Evolutionary conservation across 2,797 vertebrate species (phyloP), one percentile per base, ranked within the genome.

Genomic region (Schizopygopsis malacanthus): DNA sequence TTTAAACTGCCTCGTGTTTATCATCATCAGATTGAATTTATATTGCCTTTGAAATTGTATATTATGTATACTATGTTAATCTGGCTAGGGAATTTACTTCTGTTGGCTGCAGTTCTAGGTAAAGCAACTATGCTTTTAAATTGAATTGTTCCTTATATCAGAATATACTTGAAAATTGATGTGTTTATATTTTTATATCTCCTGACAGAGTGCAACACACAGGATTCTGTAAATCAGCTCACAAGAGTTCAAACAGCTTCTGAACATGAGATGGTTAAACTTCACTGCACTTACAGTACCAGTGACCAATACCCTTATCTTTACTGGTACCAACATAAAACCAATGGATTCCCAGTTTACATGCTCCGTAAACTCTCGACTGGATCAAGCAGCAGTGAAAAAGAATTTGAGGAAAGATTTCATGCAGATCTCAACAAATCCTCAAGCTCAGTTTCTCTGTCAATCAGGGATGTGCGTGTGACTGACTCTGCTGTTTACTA

Each of bases 331-430:
- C n/a, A 61, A 25, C 59, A 61, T 22, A 56, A 67, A 67, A 15
- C 63, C 15, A 67, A 28, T 13, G 15, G 33, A 70, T 18, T 33
- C 0, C 16, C 33, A 39, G 39, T 71, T 71, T 71, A 41, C 18
- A 41, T 61, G 59, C 59, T 61, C 59, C 20, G 0, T 10, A 59
- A n/a, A 59, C 54, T 59, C 8, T 61, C n/a, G 1, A 25, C 59
- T 13, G 59, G 59, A 61, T 61, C 59, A 61, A 2, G 10, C 4
- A 12, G n/a, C 59, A 61, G n/a, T 25, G 59, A 25, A 61, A 61
- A 61, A n/a, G n/a, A 61, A 61, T 61, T 61, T 12, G n/a, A 69
- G 16, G 39, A 72, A 72, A 72, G 41, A 47, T 72, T 72, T 47
- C 39, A 72, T 45, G 37, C 70, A 25, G 70, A 72, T 72, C 43